A percentile compares a stretch with the other conserved stretches of the same genome.
phyloP scores from a whole-genome alignment of 2,797 vertebrate species.

The Trematomus bernacchii region DNA sequence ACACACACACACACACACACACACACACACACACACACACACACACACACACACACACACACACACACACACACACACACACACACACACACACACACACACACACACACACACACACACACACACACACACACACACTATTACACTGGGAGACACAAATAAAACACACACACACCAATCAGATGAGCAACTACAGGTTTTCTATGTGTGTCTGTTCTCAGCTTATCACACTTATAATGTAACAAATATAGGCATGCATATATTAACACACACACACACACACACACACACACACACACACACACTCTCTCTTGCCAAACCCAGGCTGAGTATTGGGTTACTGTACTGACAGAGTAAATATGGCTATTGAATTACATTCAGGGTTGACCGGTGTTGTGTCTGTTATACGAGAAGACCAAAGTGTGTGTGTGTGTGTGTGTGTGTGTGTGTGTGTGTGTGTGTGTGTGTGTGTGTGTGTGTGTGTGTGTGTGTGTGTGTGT shows the following conservation, averaged over 20 bases:
- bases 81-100: too few species aligned
- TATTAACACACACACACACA: slow-evolving; percentile 6
- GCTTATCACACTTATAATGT: slow-evolving; percentile 40
- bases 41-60: too few species aligned
- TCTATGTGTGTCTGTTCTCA: neutral
- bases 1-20: too few species aligned
- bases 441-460: neutral
- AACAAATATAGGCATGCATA: slow-evolving; percentile 46
- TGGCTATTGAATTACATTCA: slow-evolving; percentile 58
- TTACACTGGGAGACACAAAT: slow-evolving; percentile 20
- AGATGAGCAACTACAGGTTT: slow-evolving; percentile 14
- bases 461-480: neutral
- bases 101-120: too few species aligned
- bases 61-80: too few species aligned
- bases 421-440: neutral
- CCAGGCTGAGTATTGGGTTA: slow-evolving; percentile 65
- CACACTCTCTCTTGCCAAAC: slow-evolving; percentile 43
- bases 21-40: too few species aligned
- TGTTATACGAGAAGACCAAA: slow-evolving; percentile 29
- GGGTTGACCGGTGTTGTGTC: slow-evolving; percentile 46
- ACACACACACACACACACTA: too few species aligned
- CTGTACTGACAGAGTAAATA: slow-evolving; percentile 74
- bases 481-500: neutral
- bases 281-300: slow-evolving; percentile 20
- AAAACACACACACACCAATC: neutral